These are phyloP conservation scores for Eilema griseolum DNA, from an alignment of 2,888 invertebrate genomes.

Conservation along the genomic window DNA sequence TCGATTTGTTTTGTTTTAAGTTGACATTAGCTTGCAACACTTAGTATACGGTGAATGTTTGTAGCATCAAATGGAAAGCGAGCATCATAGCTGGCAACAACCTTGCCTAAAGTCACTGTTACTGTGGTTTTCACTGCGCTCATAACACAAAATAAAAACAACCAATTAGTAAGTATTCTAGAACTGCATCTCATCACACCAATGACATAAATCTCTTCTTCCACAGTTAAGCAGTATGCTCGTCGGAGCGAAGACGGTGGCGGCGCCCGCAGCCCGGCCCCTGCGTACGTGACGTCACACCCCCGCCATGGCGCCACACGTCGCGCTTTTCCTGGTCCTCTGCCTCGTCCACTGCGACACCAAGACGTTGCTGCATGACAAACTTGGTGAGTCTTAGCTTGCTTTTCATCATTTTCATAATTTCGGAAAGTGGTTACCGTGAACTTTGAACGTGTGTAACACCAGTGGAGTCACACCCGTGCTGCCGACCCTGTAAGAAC, in stretches of 20 bases:
- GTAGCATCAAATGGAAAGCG: not conserved
- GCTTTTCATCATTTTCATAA: not conserved
- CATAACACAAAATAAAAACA: too few species aligned
- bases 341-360: conserved; percentile 82
- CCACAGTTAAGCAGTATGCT: conserved; percentile 48
- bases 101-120: too few species aligned
- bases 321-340: conserved; percentile 74
- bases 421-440: too few species aligned
- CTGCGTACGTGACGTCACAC: conserved; percentile 56
- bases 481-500: too few species aligned
- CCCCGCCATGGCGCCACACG: conserved; percentile 73
- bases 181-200: too few species aligned
- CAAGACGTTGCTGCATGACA: conserved; percentile 80
- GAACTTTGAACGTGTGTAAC: too few species aligned
- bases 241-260: conserved; percentile 50
- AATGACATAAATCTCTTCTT: conserved; percentile 9
- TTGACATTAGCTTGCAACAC: too few species aligned
- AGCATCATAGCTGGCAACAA: not conserved
- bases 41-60: too few species aligned
- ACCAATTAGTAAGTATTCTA: too few species aligned
- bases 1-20: too few species aligned
- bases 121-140: not conserved
- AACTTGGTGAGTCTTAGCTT: conserved; percentile 71
- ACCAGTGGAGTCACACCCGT: too few species aligned
- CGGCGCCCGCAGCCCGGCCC: conserved; percentile 36